These are phyloP conservation scores for Epicampocera succincta DNA, from an alignment of 2,888 invertebrate species.

Conservation along the genomic window DNA sequence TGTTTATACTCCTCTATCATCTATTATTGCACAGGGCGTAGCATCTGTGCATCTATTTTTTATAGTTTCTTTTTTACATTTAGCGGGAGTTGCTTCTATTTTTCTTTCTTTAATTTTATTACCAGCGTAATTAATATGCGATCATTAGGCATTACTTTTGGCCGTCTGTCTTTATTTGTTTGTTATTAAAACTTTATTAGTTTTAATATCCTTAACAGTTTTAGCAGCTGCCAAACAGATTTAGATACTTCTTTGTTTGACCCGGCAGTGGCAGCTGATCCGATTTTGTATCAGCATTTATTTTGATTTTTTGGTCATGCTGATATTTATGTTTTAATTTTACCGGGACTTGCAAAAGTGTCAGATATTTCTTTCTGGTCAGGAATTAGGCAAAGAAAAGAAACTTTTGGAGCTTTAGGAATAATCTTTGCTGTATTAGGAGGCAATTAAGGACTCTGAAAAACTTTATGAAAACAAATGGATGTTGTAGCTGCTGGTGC, in stretches of 20 bases:
- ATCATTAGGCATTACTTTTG: conserved; percentile 87
- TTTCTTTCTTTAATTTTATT: conserved; percentile 91
- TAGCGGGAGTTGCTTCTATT: conserved; percentile 89
- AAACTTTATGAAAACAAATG: no score
- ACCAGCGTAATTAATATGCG: conserved; percentile 89
- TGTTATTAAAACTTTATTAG: conserved; percentile 85
- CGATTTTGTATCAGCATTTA: conserved; percentile 90
- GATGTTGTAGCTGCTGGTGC: no score
- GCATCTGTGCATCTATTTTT: conserved; percentile 87
- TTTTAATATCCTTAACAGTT: conserved; percentile 88
- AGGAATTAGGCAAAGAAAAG: no score
- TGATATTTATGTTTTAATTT: conserved; percentile 93
- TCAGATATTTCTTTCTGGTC: no score
- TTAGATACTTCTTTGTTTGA: conserved; percentile 92
- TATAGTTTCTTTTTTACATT: conserved; percentile 90
- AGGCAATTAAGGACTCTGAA: no score
- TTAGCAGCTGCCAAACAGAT: conserved; percentile 90
- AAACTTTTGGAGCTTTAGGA: no score
- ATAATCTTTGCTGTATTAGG: no score
- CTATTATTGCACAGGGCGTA: conserved; percentile 85
- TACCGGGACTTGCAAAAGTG: no score
- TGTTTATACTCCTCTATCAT: no score
- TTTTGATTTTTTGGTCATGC: conserved; percentile 95
- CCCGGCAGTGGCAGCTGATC: conserved; percentile 90
- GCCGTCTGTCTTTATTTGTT: no score